These are phyloP conservation scores for Paratrypauchen microcephalus DNA, from an alignment of 2,797 vertebrate species.

Conservation along the genomic window DNA sequence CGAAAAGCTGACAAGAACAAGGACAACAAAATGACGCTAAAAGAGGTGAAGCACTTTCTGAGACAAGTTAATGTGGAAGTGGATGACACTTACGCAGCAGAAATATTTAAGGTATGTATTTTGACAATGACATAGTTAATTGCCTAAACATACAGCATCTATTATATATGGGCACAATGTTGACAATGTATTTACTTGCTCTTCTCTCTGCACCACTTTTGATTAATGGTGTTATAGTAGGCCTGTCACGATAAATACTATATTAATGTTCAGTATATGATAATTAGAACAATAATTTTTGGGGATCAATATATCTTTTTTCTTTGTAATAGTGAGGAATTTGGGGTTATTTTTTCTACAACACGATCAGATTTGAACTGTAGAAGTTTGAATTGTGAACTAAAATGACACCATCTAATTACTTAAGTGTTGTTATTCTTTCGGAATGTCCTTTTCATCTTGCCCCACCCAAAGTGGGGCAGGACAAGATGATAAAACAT, in stretches of 20 bases:
- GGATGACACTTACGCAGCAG: constrained; percentile 82
- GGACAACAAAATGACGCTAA: constrained; percentile 94
- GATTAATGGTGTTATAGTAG: not conserved
- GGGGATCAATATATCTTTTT: too few species aligned
- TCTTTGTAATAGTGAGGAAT: too few species aligned
- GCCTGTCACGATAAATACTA: too few species aligned
- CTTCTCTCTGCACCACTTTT: not conserved
- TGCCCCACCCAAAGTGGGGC: too few species aligned
- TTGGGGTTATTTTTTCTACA: too few species aligned
- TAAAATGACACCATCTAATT: too few species aligned
- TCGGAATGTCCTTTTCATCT: too few species aligned
- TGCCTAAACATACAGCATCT: not conserved
- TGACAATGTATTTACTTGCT: not conserved
- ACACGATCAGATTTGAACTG: too few species aligned
- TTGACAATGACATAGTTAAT: not conserved
- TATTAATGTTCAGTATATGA: too few species aligned
- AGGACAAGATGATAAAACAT: too few species aligned
- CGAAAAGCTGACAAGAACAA: constrained; percentile 92
- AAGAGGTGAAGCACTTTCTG: constrained; percentile 92
- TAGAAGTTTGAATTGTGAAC: too few species aligned
- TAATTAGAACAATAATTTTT: too few species aligned
- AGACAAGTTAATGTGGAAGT: constrained; percentile 89
- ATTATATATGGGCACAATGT: not conserved
- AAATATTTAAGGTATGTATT: constrained; percentile 83
- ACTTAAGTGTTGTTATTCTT: not conserved